Evolutionary conservation across 1,140 invertebrate species (phyloP).

Genomic region (Hycleus cichorii): DNA sequence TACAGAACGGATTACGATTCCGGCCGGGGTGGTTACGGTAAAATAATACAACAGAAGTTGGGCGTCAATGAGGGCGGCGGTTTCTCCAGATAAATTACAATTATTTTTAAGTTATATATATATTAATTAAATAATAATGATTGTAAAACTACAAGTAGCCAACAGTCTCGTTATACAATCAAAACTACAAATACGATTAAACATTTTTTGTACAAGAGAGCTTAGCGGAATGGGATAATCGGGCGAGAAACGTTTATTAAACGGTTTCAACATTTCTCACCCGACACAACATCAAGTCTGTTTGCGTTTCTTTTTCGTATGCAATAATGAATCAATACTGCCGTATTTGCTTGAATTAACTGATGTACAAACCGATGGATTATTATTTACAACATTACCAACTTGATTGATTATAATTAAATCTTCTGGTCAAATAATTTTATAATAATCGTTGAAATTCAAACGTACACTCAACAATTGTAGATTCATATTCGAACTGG

Average conservation of each 20-base stretch:
- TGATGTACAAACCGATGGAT: background rate
- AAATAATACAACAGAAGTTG: conserved; percentile 83
- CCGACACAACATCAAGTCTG: conserved; percentile 37
- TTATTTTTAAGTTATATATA: too few species aligned
- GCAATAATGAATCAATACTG: conserved; percentile 29
- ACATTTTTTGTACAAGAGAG: too few species aligned
- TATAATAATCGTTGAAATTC: conserved; percentile 89
- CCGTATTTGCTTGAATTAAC: conserved; percentile 28
- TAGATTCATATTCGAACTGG: conserved; percentile 56
- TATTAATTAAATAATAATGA: too few species aligned
- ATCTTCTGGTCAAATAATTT: conserved; percentile 40
- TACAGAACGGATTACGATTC: conserved; percentile 96
- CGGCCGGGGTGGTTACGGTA: conserved; percentile 94
- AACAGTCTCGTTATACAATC: too few species aligned
- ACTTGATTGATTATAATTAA: background rate
- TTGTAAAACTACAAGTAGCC: too few species aligned
- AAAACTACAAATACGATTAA: too few species aligned
- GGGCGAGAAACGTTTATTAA: too few species aligned
- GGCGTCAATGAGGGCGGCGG: conserved; percentile 26
- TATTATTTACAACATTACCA: background rate
- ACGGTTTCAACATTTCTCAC: conserved; percentile 18
- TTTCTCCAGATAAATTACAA: conserved; percentile 22
- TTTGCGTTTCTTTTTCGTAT: conserved; percentile 30
- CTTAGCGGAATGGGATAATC: background rate
- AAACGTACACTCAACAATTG: conserved; percentile 83